A percentile compares a stretch with the other conserved stretches of the same genome.
Conservation (phyloP, 2,113 vertebrate genomes). For the Thamnaconus septentrionalis region DNA sequence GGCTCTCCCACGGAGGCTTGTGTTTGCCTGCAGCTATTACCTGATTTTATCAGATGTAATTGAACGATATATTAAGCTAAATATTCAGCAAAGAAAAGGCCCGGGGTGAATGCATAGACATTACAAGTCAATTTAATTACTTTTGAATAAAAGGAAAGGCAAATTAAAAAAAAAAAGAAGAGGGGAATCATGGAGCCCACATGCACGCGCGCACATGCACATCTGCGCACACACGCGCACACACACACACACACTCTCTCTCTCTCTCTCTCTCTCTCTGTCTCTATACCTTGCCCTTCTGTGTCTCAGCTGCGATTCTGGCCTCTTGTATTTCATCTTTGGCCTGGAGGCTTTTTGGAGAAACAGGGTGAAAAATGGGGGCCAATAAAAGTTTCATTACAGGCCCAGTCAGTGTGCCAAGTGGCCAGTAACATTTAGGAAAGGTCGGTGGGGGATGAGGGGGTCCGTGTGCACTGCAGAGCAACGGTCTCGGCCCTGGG, state of each 20-base stretch:
- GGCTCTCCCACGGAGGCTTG: background rate
- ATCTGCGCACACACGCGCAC: no score
- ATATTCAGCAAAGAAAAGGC: conserved; percentile 13
- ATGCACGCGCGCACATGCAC: background rate
- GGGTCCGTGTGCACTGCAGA: conserved; percentile 32
- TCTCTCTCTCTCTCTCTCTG: no score
- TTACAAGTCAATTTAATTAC: conserved; percentile 18
- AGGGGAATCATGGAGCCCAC: conserved; percentile 10
- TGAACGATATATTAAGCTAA: conserved; percentile 22
- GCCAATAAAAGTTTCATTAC: conserved; percentile 75
- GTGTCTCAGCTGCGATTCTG: conserved; percentile 54
- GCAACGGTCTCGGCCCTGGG: conserved; percentile 25
- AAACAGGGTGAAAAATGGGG: conserved; percentile 67
- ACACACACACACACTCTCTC: no score
- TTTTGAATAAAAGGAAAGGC: conserved; percentile 21
- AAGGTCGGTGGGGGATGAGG: conserved; percentile 59
- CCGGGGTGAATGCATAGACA: conserved; percentile 15
- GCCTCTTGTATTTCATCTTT: conserved; percentile 62
- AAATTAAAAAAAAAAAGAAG: conserved; percentile 10
- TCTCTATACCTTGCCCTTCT: conserved; percentile 36
- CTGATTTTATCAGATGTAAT: conserved; percentile 22
- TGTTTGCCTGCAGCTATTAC: conserved; percentile 19
- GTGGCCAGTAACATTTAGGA: conserved; percentile 73
- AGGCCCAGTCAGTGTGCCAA: conserved; percentile 64
- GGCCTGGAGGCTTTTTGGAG: conserved; percentile 65